Evolutionary conservation across 2,113 vertebrate genomes (phyloP).

Genomic region (Pangasianodon gigas): DNA sequence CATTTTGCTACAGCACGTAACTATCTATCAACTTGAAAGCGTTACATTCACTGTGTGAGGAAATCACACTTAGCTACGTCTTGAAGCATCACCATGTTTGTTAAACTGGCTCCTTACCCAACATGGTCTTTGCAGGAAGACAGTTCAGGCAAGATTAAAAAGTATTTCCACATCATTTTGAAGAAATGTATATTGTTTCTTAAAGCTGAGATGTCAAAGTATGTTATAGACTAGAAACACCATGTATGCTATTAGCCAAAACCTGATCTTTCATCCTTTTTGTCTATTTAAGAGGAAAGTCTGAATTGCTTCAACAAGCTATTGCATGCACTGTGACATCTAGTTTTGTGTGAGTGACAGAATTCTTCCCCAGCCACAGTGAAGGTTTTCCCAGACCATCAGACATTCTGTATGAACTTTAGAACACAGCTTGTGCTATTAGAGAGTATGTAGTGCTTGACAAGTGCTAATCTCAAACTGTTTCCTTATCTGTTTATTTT

Average conservation of each 20-base stretch:
- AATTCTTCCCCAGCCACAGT: neutral
- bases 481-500: slow-evolving; percentile 9
- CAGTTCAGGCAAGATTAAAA: neutral
- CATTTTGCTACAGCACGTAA: neutral
- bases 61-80: neutral
- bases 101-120: neutral
- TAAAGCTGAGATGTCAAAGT: neutral
- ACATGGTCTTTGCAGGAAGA: neutral
- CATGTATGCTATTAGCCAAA: neutral
- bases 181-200: neutral
- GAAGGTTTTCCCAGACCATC: neutral
- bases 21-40: neutral
- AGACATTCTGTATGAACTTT: slow-evolving; percentile 52
- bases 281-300: neutral
- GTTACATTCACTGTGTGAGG: neutral
- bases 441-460: neutral
- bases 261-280: neutral
- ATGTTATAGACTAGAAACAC: neutral
- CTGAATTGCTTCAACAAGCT: neutral
- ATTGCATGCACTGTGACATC: neutral
- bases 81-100: neutral
- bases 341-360: neutral
- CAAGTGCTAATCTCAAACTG: neutral
- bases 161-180: neutral
- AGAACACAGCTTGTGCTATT: slow-evolving; percentile 38